These are phyloP conservation scores for Eristalinus sepulchralis DNA, from an alignment of 2,888 invertebrate species.

Conservation along the genomic window DNA sequence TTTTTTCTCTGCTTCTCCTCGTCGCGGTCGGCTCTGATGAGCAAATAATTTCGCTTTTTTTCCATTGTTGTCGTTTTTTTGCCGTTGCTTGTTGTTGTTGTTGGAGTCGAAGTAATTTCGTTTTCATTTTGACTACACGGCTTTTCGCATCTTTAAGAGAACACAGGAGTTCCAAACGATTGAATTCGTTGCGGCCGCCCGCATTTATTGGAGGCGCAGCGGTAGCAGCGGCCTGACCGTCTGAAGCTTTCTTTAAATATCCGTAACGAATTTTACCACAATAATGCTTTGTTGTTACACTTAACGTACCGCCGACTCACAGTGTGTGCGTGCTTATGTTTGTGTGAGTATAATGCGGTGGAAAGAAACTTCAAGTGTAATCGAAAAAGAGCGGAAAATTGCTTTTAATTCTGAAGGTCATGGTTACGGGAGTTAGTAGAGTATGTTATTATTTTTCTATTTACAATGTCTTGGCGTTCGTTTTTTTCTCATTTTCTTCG, in stretches of 20 bases:
- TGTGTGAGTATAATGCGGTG: constrained; percentile 9
- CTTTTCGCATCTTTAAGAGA: constrained; percentile 14
- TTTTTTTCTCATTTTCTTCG: neutral
- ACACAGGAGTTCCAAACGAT: constrained; percentile 56
- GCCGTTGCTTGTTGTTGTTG: neutral
- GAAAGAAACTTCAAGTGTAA: constrained; percentile 22
- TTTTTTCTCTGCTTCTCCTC: neutral
- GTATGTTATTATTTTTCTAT: constrained; percentile 44
- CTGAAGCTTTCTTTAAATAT: constrained; percentile 66
- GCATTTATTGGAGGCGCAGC: neutral
- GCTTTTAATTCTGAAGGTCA: constrained; percentile 62
- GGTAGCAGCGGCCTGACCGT: constrained; percentile 26
- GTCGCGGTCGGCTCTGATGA: constrained; percentile 49
- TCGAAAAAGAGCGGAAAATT: constrained; percentile 68
- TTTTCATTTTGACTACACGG: constrained; percentile 54
- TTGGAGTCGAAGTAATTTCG: constrained; percentile 40
- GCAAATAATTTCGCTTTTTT: constrained; percentile 69
- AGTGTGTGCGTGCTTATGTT: neutral
- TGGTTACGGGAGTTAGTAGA: constrained; percentile 64
- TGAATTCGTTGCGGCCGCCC: constrained; percentile 54
- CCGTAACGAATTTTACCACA: constrained; percentile 53
- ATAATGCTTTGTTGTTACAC: constrained; percentile 40
- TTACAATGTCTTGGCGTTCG: neutral
- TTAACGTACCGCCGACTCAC: constrained; percentile 28
- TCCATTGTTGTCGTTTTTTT: neutral